A percentile compares a stretch with the other conserved stretches of the same genome.
Conservation (phyloP, 2,113 vertebrate species). For the Nothobranchius kuhntae region DNA sequence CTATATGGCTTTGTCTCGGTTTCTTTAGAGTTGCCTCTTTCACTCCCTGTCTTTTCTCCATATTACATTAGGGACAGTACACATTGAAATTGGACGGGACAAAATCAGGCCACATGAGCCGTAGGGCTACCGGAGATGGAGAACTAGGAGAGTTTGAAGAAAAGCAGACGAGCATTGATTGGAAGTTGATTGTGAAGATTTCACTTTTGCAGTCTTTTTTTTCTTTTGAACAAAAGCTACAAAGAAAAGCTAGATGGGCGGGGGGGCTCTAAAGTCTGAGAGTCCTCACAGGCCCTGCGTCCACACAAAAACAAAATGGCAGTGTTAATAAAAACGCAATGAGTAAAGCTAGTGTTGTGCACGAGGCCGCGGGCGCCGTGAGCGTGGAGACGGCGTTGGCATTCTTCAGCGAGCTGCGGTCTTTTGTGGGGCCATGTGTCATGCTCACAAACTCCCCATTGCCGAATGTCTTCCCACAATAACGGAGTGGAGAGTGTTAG, state of each 20-base stretch:
- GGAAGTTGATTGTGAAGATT: slow-evolving; percentile 85
- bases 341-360: slow-evolving; percentile 88
- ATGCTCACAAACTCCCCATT: slow-evolving; percentile 81
- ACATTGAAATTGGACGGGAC: slow-evolving; percentile 85
- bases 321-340: slow-evolving; percentile 89
- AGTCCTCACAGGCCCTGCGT: slow-evolving; percentile 83
- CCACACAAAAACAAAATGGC: slow-evolving; percentile 86
- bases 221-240: slow-evolving; percentile 71
- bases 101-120: slow-evolving; percentile 74
- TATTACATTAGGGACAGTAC: slow-evolving; percentile 83
- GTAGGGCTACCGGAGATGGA: slow-evolving; percentile 42
- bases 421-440: slow-evolving; percentile 88
- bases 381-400: slow-evolving; percentile 83
- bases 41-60: slow-evolving; percentile 77
- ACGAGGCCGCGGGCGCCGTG: slow-evolving; percentile 87
- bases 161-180: slow-evolving; percentile 75
- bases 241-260: slow-evolving; percentile 5
- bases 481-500: slow-evolving; percentile 83
- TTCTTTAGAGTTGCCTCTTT: slow-evolving; percentile 84
- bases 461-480: slow-evolving; percentile 82
- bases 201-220: slow-evolving; percentile 82
- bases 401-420: slow-evolving; percentile 78
- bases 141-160: slow-evolving; percentile 31
- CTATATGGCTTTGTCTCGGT: slow-evolving; percentile 96
- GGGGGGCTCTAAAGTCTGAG: slow-evolving; percentile 35